Conservation (phyloP, 2,888 invertebrate genomes). For the Thymelicus lineola region DNA sequence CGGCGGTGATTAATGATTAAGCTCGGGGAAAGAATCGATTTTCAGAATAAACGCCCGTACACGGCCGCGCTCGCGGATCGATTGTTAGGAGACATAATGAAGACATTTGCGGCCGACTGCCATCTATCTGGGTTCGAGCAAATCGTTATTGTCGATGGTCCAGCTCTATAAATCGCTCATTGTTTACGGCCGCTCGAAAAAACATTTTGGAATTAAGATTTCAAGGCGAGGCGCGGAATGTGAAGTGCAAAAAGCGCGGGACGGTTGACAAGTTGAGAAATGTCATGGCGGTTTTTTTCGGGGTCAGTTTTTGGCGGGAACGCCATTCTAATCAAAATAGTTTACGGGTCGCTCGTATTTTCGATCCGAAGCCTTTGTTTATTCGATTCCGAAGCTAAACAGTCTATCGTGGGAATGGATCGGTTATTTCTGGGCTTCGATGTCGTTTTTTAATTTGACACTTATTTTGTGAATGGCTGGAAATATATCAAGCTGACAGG, state of each 20-base stretch:
- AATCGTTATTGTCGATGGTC: conserved; percentile 66
- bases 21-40: conserved; percentile 43
- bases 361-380: conserved; percentile 53
- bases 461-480: conserved; percentile 43
- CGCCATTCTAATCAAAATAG: conserved; percentile 85
- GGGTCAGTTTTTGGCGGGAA: conserved; percentile 72
- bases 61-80: conserved; percentile 8
- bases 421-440: conserved; percentile 35
- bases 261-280: conserved; percentile 78
- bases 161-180: conserved; percentile 67
- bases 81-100: conserved; percentile 60
- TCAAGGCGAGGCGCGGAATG: conserved; percentile 72
- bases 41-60: conserved; percentile 31
- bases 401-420: conserved; percentile 49
- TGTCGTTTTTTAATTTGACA: conserved; percentile 46
- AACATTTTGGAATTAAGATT: conserved; percentile 77
- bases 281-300: conserved; percentile 66
- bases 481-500: conserved; percentile 36
- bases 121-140: conserved; percentile 58
- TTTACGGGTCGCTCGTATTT: conserved; percentile 72
- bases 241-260: conserved; percentile 70
- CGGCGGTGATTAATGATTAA: conserved; percentile 70
- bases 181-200: conserved; percentile 62
- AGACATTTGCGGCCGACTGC: conserved; percentile 60
- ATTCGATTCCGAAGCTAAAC: conserved; percentile 45